Evolutionary conservation across 1,140 invertebrate genomes (phyloP).

Genomic region (Venustaconcha ellipsiformis): DNA sequence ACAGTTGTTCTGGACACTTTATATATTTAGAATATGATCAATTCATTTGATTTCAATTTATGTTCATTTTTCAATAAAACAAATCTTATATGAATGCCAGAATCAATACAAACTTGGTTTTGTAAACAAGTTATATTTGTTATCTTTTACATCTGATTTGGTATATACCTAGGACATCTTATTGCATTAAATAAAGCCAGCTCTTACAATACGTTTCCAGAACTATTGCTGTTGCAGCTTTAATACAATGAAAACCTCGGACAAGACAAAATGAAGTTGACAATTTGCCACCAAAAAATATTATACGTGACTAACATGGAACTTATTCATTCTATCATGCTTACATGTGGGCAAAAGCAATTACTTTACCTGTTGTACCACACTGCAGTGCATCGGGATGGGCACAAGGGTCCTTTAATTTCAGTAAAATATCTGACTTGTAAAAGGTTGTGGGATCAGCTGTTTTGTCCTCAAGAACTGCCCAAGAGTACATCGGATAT

Average conservation of each 20-base stretch:
- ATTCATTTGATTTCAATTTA: no score
- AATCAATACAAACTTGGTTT: no score
- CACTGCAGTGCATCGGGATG: constrained; percentile 33
- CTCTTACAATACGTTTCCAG: no score
- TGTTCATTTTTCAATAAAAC: no score
- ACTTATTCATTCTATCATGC: not conserved
- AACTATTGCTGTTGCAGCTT: no score
- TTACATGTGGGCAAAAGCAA: not conserved
- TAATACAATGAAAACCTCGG: not conserved
- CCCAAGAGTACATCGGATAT: constrained; percentile 41
- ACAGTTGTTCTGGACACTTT: no score
- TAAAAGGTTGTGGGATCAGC: constrained; percentile 34
- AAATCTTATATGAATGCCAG: no score
- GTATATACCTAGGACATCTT: no score
- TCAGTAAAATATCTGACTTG: constrained; percentile 1
- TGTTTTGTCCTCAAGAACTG: constrained; percentile 32
- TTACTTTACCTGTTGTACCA: constrained; percentile 31
- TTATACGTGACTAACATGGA: not conserved
- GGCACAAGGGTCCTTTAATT: constrained; percentile 36
- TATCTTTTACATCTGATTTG: no score
- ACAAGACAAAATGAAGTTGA: not conserved
- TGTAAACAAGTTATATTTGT: no score
- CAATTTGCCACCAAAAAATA: not conserved
- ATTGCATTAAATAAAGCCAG: no score
- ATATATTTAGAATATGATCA: no score